phyloP scores from a whole-genome alignment of 2,888 invertebrate species.

The Orchesella flavescens region DNA sequence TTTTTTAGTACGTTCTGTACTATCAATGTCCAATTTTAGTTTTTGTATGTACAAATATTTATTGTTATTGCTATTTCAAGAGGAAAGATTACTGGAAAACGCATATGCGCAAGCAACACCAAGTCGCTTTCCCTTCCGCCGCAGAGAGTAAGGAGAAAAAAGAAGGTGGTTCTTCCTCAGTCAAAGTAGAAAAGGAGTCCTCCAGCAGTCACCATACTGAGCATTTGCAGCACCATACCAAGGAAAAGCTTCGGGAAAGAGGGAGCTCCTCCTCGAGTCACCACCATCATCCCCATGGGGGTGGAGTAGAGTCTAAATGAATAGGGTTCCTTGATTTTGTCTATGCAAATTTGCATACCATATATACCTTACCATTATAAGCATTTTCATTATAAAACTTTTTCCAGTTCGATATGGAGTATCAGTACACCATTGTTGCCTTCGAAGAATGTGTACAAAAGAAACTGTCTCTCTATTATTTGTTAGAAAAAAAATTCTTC shows the following conservation, averaged over 20 bases:
- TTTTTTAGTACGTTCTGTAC: no score
- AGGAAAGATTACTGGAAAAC: conserved; percentile 89
- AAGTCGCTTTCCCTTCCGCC: conserved; percentile 66
- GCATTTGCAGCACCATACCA: conserved; percentile 19
- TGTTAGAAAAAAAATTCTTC: not conserved
- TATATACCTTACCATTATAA: not conserved
- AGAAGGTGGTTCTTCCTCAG: not conserved
- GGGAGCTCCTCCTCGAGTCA: conserved; percentile 38
- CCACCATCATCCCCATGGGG: conserved; percentile 28
- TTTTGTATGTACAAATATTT: not conserved
- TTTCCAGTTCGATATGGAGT: not conserved
- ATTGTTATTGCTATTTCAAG: conserved; percentile 78
- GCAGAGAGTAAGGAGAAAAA: conserved; percentile 56
- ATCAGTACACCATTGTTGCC: conserved; percentile 42
- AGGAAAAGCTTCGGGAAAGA: conserved; percentile 32
- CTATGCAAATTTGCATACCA: not conserved
- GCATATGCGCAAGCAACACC: conserved; percentile 86
- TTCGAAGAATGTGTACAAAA: conserved; percentile 30
- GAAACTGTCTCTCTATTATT: not conserved
- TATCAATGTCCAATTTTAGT: no score
- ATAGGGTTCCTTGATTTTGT: not conserved
- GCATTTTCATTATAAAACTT: not conserved
- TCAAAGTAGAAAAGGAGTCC: conserved; percentile 35
- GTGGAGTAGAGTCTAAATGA: conserved; percentile 43
- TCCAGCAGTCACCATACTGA: conserved; percentile 21